These are phyloP conservation scores for Ophion ellenae DNA, from an alignment of 2,888 invertebrate species.

Conservation along the genomic window DNA sequence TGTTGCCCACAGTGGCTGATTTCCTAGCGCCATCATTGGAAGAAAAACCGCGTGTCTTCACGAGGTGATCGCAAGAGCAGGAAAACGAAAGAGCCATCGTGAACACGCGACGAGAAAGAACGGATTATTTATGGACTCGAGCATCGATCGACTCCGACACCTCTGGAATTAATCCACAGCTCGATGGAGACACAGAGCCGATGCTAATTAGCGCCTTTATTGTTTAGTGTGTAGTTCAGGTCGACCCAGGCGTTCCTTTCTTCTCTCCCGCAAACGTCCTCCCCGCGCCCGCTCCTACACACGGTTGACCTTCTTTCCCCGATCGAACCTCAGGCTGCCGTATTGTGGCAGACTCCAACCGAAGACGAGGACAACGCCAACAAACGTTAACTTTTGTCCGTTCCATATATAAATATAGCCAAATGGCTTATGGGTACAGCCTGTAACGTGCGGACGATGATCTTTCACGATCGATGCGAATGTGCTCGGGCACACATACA, in stretches of 20 bases:
- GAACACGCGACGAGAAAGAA: conserved; percentile 5
- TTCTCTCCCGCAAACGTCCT: conserved; percentile 9
- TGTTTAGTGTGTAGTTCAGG: conserved; percentile 52
- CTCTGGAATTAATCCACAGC: conserved; percentile 72
- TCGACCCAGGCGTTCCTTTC: neutral
- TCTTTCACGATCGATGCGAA: conserved; percentile 80
- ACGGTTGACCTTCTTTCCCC: conserved; percentile 22
- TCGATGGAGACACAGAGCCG: conserved; percentile 28
- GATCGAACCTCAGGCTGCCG: conserved; percentile 7
- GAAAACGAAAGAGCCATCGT: neutral
- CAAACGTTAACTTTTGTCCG: conserved; percentile 26
- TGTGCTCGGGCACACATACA: conserved; percentile 53
- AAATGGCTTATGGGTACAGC: conserved; percentile 72
- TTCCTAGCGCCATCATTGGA: neutral
- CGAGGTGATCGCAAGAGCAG: neutral
- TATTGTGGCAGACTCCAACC: conserved; percentile 6
- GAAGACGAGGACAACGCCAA: conserved; percentile 24
- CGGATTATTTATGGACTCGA: conserved; percentile 44
- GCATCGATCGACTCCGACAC: conserved; percentile 55
- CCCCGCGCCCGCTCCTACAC: neutral
- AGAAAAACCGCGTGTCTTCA: too few relatives aligned
- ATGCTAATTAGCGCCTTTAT: conserved; percentile 76
- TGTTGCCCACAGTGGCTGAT: neutral
- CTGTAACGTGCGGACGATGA: conserved; percentile 73
- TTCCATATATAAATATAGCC: neutral